Evolutionary conservation across 2,113 vertebrate species (phyloP).

Genomic region (Bettongia penicillata): DNA sequence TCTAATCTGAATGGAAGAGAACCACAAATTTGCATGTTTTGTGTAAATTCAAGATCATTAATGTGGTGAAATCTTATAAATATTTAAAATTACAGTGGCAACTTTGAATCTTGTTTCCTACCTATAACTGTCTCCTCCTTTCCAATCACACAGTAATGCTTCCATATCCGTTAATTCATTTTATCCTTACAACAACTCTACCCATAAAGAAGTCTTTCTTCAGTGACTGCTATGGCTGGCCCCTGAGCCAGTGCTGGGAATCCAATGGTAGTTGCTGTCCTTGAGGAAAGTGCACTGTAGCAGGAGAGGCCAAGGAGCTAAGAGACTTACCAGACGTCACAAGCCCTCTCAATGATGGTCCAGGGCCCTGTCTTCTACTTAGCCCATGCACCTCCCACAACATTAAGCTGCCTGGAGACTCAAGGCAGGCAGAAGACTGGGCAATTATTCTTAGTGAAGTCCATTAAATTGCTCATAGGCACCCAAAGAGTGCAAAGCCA

Average conservation of each 20-base stretch:
- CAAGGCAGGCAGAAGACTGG: background rate
- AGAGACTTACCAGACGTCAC: background rate
- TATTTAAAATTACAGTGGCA: background rate
- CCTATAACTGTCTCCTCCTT: background rate
- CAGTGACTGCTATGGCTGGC: background rate
- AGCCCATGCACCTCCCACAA: background rate
- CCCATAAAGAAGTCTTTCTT: background rate
- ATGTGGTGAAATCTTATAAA: background rate
- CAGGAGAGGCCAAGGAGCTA: background rate
- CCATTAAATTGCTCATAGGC: background rate
- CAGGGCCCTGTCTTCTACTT: background rate
- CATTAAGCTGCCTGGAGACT: background rate
- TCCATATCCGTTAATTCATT: background rate
- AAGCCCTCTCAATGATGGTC: background rate
- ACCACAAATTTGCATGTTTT: background rate
- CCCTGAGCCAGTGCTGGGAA: background rate
- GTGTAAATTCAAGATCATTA: background rate
- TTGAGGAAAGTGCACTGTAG: rapidly evolving
- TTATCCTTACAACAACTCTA: background rate
- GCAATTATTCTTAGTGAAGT: background rate
- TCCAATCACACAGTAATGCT: background rate
- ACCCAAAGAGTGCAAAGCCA: background rate
- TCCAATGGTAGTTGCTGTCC: background rate
- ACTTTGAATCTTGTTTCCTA: background rate
- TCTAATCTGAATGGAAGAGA: background rate